phyloP scores from a whole-genome alignment of 2,113 vertebrate genomes.

The Dicentrarchus labrax region DNA sequence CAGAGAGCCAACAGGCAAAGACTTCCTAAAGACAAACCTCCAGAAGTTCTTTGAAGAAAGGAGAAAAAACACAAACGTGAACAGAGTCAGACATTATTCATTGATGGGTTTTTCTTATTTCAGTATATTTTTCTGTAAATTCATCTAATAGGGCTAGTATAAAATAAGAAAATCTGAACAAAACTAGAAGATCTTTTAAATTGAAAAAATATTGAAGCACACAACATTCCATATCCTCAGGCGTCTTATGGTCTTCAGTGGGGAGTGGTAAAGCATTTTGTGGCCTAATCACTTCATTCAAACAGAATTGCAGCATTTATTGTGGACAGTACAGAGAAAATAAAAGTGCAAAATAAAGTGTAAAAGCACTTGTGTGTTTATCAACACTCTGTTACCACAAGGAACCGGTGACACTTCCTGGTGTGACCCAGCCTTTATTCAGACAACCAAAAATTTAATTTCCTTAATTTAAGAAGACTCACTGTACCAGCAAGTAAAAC shows the following conservation, averaged over 20 bases:
- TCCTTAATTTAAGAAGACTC: no score
- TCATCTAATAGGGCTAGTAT: background rate
- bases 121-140: background rate
- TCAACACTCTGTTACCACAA: no score
- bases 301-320: no score
- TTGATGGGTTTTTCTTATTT: background rate
- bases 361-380: no score
- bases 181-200: background rate
- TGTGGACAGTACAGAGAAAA: no score
- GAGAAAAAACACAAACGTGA: background rate
- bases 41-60: conserved; percentile 89
- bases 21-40: conserved; percentile 94
- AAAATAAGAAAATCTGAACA: background rate
- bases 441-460: no score
- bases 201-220: background rate
- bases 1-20: conserved; percentile 86
- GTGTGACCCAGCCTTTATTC: no score
- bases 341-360: no score
- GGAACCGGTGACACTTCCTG: no score
- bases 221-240: background rate
- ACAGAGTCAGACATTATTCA: background rate
- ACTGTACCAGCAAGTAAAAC: no score
- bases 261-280: background rate
- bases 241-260: background rate
- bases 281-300: no score